Percentiles rank a stretch among this genome's conserved stretches.
phyloP scores from a whole-genome alignment of 2,113 vertebrate genomes.

The Mugil cephalus region DNA sequence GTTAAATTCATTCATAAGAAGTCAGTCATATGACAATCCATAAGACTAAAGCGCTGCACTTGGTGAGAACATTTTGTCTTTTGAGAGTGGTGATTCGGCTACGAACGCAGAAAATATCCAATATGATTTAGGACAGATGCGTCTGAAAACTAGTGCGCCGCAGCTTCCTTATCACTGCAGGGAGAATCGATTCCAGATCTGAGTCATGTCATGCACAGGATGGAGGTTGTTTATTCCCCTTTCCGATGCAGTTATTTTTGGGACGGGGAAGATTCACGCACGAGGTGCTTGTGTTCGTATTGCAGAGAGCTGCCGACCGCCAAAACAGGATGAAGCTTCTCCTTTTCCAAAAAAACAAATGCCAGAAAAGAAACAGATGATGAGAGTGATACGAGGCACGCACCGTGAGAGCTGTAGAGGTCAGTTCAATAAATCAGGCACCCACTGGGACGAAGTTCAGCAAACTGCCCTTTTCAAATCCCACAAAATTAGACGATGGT shows the following conservation, averaged over 20 bases:
- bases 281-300: constrained; percentile 40
- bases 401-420: constrained; percentile 20
- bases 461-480: not conserved
- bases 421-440: constrained; percentile 16
- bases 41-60: not conserved
- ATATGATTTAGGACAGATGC: not conserved
- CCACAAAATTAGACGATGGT: not conserved
- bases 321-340: constrained; percentile 35
- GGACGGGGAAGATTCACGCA: constrained; percentile 23
- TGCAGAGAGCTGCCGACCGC: constrained; percentile 51
- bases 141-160: not conserved
- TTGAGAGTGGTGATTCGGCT: not conserved
- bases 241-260: constrained; percentile 20
- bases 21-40: constrained; percentile 4
- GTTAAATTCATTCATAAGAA: constrained; percentile 49
- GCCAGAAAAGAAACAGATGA: constrained; percentile 42
- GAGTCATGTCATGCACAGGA: constrained; percentile 5
- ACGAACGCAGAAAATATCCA: not conserved
- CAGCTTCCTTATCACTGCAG: constrained; percentile 15
- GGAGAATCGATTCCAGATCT: constrained; percentile 35
- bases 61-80: not conserved
- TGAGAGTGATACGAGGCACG: not conserved
- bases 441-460: not conserved
- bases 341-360: constrained; percentile 10
- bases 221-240: constrained; percentile 35